phyloP scores from a whole-genome alignment of 2,113 vertebrate genomes.

The Mellivora capensis region DNA sequence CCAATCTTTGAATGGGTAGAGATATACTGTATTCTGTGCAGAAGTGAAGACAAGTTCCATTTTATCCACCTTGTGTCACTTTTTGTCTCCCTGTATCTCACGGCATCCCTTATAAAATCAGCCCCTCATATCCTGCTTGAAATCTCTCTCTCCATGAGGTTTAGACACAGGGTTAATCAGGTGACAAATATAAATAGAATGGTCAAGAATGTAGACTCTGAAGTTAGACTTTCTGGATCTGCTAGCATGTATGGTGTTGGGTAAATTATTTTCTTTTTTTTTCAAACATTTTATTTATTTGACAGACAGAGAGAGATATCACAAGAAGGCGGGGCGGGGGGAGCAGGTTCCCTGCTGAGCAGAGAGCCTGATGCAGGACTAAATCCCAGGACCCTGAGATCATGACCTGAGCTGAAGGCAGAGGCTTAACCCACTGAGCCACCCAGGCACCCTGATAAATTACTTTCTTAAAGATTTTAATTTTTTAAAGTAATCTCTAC shows the following conservation, averaged over 20 bases:
- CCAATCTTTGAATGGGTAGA: neutral
- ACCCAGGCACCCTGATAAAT: no score
- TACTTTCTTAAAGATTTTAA: neutral
- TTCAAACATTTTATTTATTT: neutral
- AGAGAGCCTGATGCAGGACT: no score
- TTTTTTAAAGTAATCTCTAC: neutral
- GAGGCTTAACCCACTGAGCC: no score
- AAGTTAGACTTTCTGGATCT: slow-evolving; percentile 12
- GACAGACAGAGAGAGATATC: no score
- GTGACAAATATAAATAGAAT: neutral
- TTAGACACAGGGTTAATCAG: neutral
- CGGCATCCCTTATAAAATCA: neutral
- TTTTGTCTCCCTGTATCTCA: neutral
- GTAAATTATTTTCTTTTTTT: neutral
- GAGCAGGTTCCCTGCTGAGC: no score
- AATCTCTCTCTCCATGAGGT: neutral
- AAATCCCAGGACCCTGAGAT: no score
- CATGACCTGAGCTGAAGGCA: no score
- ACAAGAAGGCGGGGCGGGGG: no score
- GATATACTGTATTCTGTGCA: neutral
- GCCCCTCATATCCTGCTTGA: neutral
- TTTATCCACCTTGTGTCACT: neutral
- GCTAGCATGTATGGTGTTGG: neutral
- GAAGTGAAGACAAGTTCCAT: neutral
- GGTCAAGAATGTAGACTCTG: neutral